Evolutionary conservation across 2,113 vertebrate genomes (phyloP).

Genomic region (Bubalus kerabau): DNA sequence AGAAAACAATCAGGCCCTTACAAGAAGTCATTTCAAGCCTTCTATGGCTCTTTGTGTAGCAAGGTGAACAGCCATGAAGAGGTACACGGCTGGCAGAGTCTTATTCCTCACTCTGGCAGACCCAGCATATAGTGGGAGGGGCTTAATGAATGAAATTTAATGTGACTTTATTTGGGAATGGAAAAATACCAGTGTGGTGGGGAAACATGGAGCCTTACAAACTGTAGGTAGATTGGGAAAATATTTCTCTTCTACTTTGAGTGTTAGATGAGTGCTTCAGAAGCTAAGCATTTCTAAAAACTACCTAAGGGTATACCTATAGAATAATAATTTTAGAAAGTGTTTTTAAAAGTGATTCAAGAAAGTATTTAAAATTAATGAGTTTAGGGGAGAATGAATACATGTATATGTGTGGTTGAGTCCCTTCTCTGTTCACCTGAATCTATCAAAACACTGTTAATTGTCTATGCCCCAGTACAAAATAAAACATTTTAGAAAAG

Average conservation of each 20-base stretch:
- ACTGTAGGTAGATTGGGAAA: background rate
- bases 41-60: background rate
- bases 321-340: background rate
- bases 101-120: background rate
- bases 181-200: background rate
- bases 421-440: background rate
- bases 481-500: background rate
- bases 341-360: background rate
- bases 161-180: background rate
- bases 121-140: fast-evolving
- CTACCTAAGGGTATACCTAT: background rate
- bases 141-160: background rate
- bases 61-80: background rate
- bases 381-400: background rate
- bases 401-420: background rate
- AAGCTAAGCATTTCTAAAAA: background rate
- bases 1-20: background rate
- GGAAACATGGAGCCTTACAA: background rate
- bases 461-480: background rate
- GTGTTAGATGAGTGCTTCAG: background rate
- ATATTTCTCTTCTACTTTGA: background rate
- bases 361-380: background rate
- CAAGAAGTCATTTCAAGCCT: background rate
- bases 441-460: background rate
- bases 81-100: background rate